Evolutionary conservation across 2,888 invertebrate genomes (phyloP), one percentile per base, ranked within the genome.

Genomic region (Lissonota sp.): DNA sequence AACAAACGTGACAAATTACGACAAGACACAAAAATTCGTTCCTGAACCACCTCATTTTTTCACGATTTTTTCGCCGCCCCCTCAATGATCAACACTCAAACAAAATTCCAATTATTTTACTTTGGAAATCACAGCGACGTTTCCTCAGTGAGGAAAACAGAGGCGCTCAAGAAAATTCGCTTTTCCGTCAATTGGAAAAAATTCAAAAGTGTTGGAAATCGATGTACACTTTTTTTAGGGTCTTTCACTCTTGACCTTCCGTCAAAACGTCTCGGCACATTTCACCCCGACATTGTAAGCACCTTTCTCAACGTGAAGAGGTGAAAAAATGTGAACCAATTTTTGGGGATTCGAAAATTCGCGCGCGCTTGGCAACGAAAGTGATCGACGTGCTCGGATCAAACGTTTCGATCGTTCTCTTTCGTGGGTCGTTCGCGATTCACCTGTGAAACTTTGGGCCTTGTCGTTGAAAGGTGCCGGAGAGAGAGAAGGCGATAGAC

Each of bases 1-100:
- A 57, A 46, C 58, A 40, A 8, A 80, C 12, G n/a, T 80, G 66
- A 49, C 78, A 76, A 8, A 74, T 37, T n/a, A 26, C 10, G 7
- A 73, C 62, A 6, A 81, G 37, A 5, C 80, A 74, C 76, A 84
- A 26, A 39, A 64, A 80, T 55, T 75, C 79, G 6, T 74, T 44
- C n/a, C 40, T 55, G 66, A 79, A 74, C 69, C 73, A 55, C 66
- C 77, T 80, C 86, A 86, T 86, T 26, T 74, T 64, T 40, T 46
- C 37, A 37, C 37, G 64, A 46, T 10, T 39, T 57, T 62, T 63
- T 58, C 26, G 14, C 4, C 53, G n/a, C 10, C 51, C 6, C 4
- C 12, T 8, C 5, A 14, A 12, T 6, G 6, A 49, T 55, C 42
- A 5, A 26, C 42, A 39, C 37, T 58, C 49, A 49, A 26, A 1